These are phyloP conservation scores for Diabrotica undecimpunctata DNA, from an alignment of 1,140 invertebrate species.

Conservation along the genomic window DNA sequence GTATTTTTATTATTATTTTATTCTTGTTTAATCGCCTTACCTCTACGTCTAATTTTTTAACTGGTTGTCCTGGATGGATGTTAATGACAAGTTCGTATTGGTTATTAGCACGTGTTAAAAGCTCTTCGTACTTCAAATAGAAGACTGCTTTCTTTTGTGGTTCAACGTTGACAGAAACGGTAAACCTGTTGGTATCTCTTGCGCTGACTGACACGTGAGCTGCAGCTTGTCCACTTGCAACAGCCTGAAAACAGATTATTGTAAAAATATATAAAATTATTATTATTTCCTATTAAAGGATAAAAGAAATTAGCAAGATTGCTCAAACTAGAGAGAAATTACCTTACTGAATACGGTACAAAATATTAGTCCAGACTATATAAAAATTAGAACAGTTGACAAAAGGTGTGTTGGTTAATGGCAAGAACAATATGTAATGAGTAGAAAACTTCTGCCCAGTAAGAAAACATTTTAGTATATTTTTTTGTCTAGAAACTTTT, in stretches of 20 bases:
- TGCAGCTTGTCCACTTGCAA: conserved; percentile 57
- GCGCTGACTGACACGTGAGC: conserved; percentile 57
- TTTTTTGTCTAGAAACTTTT: too few relatives aligned
- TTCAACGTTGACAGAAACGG: conserved; percentile 60
- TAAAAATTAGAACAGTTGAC: too few relatives aligned
- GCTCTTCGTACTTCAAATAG: conserved; percentile 64
- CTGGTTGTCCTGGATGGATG: conserved; percentile 54
- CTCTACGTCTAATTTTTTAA: conserved; percentile 55
- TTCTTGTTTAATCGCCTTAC: conserved; percentile 16
- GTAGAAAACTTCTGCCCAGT: too few relatives aligned
- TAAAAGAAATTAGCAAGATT: too few relatives aligned
- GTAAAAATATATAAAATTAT: background rate
- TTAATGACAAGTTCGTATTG: conserved; percentile 61
- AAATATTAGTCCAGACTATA: too few relatives aligned
- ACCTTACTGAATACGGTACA: too few relatives aligned
- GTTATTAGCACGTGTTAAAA: conserved; percentile 54
- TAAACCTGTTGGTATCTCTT: conserved; percentile 63
- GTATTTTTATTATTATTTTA: too few relatives aligned
- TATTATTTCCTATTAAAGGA: too few relatives aligned
- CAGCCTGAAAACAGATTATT: conserved; percentile 48
- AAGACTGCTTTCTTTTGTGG: conserved; percentile 56
- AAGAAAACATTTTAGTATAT: too few relatives aligned
- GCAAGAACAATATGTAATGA: too few relatives aligned
- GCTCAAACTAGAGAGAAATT: too few relatives aligned
- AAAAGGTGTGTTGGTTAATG: too few relatives aligned